phyloP scores from a whole-genome alignment of 2,888 invertebrate genomes.

The Mesorhabditis belari region DNA sequence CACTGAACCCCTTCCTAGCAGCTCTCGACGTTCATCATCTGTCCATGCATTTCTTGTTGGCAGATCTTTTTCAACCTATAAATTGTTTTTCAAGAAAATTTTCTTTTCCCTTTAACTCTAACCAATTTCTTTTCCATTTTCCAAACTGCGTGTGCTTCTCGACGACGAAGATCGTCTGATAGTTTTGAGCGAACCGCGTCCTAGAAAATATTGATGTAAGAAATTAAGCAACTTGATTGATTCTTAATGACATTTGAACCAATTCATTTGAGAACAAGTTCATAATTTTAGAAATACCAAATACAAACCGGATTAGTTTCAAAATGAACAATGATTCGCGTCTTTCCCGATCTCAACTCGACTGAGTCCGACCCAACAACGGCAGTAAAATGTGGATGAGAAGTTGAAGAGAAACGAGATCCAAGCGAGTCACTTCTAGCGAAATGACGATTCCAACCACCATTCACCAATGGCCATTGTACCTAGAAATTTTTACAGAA shows the following conservation, averaged over 20 bases:
- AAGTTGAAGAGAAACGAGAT: conserved; percentile 6
- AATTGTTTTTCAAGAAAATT: background rate
- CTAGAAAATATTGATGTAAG: background rate
- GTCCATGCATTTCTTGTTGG: background rate
- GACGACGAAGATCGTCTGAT: conserved; percentile 13
- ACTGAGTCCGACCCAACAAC: conserved; percentile 18
- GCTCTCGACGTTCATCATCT: background rate
- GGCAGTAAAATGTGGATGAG: conserved; percentile 23
- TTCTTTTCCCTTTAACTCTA: too few species aligned
- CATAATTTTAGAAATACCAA: too few species aligned
- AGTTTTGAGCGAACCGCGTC: conserved; percentile 3
- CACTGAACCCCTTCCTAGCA: background rate
- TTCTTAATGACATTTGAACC: too few species aligned
- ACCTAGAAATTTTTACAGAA: background rate
- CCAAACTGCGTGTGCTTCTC: conserved; percentile 18
- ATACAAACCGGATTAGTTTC: background rate
- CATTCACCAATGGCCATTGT: background rate
- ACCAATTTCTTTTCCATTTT: conserved; percentile 13
- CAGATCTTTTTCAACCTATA: background rate
- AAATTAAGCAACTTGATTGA: background rate
- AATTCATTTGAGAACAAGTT: too few species aligned
- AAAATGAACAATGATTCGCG: conserved; percentile 24
- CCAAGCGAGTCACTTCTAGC: background rate
- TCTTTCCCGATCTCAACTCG: conserved; percentile 25
- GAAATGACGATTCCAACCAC: background rate